Evolutionary conservation across 2,888 invertebrate genomes (phyloP), one percentile per base, ranked within the genome.

Genomic region (Eumacrocentrus americanus): DNA sequence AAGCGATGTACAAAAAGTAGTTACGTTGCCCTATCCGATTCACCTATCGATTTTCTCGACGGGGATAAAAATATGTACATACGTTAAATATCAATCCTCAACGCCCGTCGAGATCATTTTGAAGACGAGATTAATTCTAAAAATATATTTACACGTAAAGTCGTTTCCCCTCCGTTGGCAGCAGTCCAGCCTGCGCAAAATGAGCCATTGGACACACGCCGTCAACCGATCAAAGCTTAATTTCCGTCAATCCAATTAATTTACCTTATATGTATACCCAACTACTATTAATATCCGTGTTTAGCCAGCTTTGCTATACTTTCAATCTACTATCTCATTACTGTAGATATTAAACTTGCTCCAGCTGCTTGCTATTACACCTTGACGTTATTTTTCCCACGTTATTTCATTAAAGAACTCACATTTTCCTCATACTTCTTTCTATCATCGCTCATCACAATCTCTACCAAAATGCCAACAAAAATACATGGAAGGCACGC

Each of bases 401-500:
- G 29, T 29, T 6, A 50, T 58, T 23, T 38, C 44, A 42, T 46
- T 50, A 48, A 64, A 52, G 53, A 47, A 50, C 52, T 62, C 68
- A 65, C 58, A 62, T 25, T 60, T 64, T 64, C 38, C 58, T 59
- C 55, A 34, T 37, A 11, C 20, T 38, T 22, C 34, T 44, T 29
- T 20, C 34, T n/a, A n/a, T 16, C 35, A 35, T 44, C 42, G n/a
- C 22, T 47, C 34, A 29, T 38, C 46, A 69, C 66, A 68, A 67
- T 71, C 67, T 71, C 70, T 71, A 77, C 71, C 71, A 75, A 75
- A 77, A 75, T 74, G 76, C 78, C 80, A 79, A 79, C 77, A 78
- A 79, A 79, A 76, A 78, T 73, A 75, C 74, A 77, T 78, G 77
- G 75, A 80, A 80, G 80, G 80, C 80, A 80, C 80, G 78, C 80